Evolutionary conservation across 2,113 vertebrate genomes (phyloP), one percentile per base, ranked within the genome.

Genomic region (Xiphophorus maculatus): DNA sequence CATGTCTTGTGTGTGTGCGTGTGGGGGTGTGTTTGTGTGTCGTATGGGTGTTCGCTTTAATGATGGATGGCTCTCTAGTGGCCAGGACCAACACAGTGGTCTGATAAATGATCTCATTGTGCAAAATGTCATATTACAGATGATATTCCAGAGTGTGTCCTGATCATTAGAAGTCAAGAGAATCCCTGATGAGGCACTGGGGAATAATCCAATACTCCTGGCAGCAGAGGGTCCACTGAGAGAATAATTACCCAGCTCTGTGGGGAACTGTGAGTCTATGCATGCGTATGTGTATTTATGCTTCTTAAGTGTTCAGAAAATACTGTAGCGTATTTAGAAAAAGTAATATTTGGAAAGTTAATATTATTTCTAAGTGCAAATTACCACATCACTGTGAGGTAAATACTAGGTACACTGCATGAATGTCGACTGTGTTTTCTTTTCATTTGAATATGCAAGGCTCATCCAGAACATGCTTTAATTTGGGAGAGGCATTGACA

Each of bases 101-200:
- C 88, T 91, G 89, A 93, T 87, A 90, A 93, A 93, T 82, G 88
- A 90, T 82, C 74, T 77, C 84, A 84, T 88, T 69, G 75, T 70
- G 80, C 66, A 66, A 64, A 89, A 81, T 85, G 74, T 87, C 84
- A 86, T 69, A 79, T 79, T 88, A 77, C 76, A 78, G 76, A 79
- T 77, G 60, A 70, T 71, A 73, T 80, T 89, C 89, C 79, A 37
- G n/a, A 4, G 78, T 69, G 74, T 72, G 64, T 84, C 19, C 66
- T 4, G 66, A 70, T 33, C 78, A 71, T 84, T 76, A 72, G 77
- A 83, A 76, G 80, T 83, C 60, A 66, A 69, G 54, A 48, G n/a
- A 81, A 63, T 82, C 64, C 63, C 73, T 73, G 80, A 91, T 80
- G 84, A 84, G 75, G 66, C 85, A 51, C 72, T 63, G 13, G 77